These are phyloP conservation scores for Paedocypris micromegethes DNA, from an alignment of 2,797 vertebrate genomes.

Conservation along the genomic window DNA sequence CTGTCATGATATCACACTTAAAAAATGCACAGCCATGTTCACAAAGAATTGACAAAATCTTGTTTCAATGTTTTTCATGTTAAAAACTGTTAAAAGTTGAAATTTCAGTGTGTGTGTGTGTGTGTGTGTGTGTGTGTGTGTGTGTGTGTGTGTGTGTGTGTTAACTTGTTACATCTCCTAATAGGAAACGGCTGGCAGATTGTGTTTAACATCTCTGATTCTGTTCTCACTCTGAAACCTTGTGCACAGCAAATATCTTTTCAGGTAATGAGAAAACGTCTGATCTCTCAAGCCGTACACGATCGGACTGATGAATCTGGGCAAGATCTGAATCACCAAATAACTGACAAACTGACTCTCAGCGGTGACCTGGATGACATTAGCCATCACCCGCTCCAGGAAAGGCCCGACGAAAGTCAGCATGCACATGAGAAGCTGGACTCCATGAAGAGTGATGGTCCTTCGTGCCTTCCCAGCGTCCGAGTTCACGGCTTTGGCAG, in stretches of 20 bases:
- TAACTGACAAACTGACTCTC: constrained; percentile 63
- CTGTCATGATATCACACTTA: too few relatives aligned
- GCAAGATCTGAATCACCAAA: constrained; percentile 64
- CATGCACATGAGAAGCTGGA: constrained; percentile 68
- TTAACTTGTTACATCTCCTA: background rate
- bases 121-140: too few relatives aligned
- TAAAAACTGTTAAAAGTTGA: too few relatives aligned
- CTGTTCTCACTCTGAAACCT: background rate
- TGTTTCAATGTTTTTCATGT: too few relatives aligned
- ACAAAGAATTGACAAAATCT: too few relatives aligned
- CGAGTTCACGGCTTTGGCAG: constrained; percentile 45
- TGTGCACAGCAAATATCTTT: constrained; percentile 50
- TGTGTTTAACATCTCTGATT: background rate
- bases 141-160: too few relatives aligned
- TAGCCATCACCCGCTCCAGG: constrained; percentile 53
- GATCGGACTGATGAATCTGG: constrained; percentile 65
- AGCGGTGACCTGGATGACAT: constrained; percentile 51
- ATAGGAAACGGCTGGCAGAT: background rate
- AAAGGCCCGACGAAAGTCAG: constrained; percentile 65
- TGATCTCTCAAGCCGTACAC: constrained; percentile 65
- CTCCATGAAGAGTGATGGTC: constrained; percentile 68
- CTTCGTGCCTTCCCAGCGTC: constrained; percentile 57
- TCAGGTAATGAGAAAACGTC: constrained; percentile 60
- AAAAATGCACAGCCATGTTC: too few relatives aligned
- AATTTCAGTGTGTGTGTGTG: too few relatives aligned